These are phyloP conservation scores for Melanocharis versteri DNA, from an alignment of 2,113 vertebrate species.

Conservation along the genomic window DNA sequence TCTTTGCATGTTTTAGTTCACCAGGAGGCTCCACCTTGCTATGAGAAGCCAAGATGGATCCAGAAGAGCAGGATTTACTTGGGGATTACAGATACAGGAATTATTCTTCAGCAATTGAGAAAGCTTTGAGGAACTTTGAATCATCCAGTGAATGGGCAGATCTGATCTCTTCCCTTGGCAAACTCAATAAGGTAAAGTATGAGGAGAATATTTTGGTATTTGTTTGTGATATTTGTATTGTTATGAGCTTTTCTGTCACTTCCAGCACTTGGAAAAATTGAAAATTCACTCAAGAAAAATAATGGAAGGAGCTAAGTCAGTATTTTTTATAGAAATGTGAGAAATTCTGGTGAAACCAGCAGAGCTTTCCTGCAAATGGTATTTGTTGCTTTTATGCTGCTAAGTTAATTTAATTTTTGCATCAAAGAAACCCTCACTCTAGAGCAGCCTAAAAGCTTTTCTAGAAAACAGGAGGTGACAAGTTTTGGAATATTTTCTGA, in stretches of 20 bases:
- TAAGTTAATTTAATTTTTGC: not conserved
- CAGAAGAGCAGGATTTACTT: conserved; percentile 89
- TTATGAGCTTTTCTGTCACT: not conserved
- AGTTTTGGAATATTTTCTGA: not conserved
- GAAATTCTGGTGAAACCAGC: not conserved
- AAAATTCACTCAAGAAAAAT: not conserved
- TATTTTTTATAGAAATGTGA: not conserved
- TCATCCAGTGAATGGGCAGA: conserved; percentile 98
- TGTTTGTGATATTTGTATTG: not conserved
- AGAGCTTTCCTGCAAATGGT: not conserved
- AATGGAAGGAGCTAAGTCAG: not conserved
- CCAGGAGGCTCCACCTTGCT: not conserved
- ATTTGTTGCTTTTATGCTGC: not conserved
- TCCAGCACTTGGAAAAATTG: not conserved
- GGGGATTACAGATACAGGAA: conserved; percentile 93
- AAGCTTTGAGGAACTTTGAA: conserved; percentile 95
- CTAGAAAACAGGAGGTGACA: not conserved
- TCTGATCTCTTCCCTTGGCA: conserved; percentile 96
- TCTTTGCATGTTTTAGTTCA: not conserved
- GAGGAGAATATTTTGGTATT: not conserved
- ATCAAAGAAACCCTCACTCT: not conserved
- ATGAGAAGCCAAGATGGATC: conserved; percentile 87
- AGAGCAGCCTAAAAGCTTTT: not conserved
- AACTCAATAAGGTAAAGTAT: conserved; percentile 91
- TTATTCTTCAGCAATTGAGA: conserved; percentile 90